phyloP scores from a whole-genome alignment of 1,140 invertebrate genomes.

The Drosophila littoralis region DNA sequence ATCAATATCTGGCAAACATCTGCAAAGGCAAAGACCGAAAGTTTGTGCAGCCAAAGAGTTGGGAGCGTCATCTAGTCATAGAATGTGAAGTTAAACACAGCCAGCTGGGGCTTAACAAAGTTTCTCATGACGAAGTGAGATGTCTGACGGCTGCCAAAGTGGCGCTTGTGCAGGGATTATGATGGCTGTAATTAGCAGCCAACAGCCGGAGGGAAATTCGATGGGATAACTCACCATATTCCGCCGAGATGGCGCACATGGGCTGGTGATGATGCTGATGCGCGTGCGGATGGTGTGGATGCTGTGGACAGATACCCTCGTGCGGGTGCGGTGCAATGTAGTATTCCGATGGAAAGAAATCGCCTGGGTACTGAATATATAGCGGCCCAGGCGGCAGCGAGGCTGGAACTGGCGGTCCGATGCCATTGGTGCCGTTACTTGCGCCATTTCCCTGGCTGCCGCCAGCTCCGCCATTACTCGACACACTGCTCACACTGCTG shows the following conservation, averaged over 20 bases:
- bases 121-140: conserved; percentile 60
- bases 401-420: conserved; percentile 43
- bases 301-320: conserved; percentile 82
- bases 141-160: conserved; percentile 33
- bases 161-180: conserved; percentile 45
- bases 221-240: conserved; percentile 76
- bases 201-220: conserved; percentile 6
- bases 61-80: conserved; percentile 33
- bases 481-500: conserved; percentile 71
- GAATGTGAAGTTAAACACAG: conserved; percentile 15
- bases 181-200: conserved; percentile 62
- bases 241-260: conserved; percentile 81
- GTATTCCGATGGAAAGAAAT: conserved; percentile 82
- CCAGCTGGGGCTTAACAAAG: conserved; percentile 56
- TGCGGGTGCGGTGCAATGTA: conserved; percentile 80
- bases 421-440: conserved; percentile 59
- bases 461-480: conserved; percentile 56
- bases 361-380: conserved; percentile 79
- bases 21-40: conserved; percentile 29
- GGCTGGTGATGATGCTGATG: conserved; percentile 76
- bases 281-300: conserved; percentile 75
- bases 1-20: no score
- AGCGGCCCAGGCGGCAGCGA: conserved; percentile 66
- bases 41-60: conserved; percentile 65
- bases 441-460: conserved; percentile 47